Base-by-base conservation (phyloP, 2,113 vertebrate species). In the Theristicus caerulescens region DNA sequence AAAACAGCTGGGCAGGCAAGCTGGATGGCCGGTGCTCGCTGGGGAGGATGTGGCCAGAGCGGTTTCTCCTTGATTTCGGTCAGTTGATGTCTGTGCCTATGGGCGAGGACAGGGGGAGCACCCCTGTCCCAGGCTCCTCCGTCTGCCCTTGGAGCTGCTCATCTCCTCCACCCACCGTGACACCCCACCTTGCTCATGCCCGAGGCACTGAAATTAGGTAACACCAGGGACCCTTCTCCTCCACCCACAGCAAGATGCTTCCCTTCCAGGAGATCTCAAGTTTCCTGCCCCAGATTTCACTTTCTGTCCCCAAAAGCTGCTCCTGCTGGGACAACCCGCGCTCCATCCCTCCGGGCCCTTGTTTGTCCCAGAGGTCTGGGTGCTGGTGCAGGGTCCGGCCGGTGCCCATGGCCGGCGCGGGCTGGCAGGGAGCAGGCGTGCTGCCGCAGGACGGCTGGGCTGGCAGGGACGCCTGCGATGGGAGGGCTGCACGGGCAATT, bases 101-200 rank as follows among this genome's bases (percentile, higher is more conserved):
- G 25, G 59, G 34, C 0, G 4, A 71, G 47, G 59, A 62, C 17
- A 18, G 32, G 25, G 31, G 26, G 18, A 80, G 14, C 0, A 2
- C 0, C 0, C 59, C 58, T 4, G 7, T 5, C 31, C n/a, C 5
- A 5, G 0, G 0, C 31, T 90, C 27, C 21, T 61, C 36, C 3
- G 0, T 49, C 51, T 51, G 67, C 80, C 44, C 40, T 46, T 1
- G 2, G 21, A 57, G 40, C 6, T 2, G 0, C 40, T 76, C 2
- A 0, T 40, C 58, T 86, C 22, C 66, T 61, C 93, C 29, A 17
- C 15, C 54, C 58, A 4, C 31, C 5, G 1, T 0, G 5, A 44
- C 21, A 8, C 10, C n/a, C 76, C 64, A 3, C 20, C 62, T n/a
- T 21, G 57, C 17, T 47, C 16, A 1, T 24, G 27, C 40, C 52